Evolutionary conservation across 1,140 invertebrate genomes (phyloP).

Genomic region (Brachionus koreanus): DNA sequence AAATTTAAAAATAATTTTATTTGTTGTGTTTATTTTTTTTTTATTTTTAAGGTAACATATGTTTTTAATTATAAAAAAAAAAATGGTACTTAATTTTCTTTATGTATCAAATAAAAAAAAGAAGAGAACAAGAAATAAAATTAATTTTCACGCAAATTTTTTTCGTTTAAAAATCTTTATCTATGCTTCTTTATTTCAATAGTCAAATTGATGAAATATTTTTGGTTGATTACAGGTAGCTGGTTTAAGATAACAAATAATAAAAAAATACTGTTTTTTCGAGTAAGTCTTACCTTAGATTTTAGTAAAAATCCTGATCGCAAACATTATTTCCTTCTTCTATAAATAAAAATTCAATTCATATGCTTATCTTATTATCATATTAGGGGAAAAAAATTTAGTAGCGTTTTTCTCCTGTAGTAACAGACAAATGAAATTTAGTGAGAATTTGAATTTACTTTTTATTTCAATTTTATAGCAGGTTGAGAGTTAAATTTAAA

Average conservation of each 20-base stretch:
- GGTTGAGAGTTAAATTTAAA: no score
- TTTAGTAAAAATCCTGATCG: no score
- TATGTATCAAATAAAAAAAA: slow-evolving; percentile 5
- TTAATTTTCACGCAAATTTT: not conserved
- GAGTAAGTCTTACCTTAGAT: no score
- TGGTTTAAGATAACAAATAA: no score
- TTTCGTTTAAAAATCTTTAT: not conserved
- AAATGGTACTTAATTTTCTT: not conserved
- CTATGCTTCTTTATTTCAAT: not conserved
- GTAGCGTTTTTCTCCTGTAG: not conserved
- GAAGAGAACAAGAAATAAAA: not conserved
- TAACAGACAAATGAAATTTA: not conserved
- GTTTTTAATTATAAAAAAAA: not conserved
- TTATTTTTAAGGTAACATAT: not conserved
- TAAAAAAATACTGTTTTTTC: no score
- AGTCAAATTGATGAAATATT: not conserved
- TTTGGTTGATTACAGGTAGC: no score
- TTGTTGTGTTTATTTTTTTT: not conserved
- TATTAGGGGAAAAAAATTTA: not conserved
- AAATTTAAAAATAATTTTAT: slow-evolving; percentile 1
- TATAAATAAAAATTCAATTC: no score
- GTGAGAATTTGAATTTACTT: no score
- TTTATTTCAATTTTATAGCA: no score
- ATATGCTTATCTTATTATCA: not conserved
- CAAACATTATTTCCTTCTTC: no score